Evolutionary conservation across 37 sponge, comb jelly and placozoan species (phyloP), one percentile per base, ranked within the genome.

Genomic region (Haliclona indistincta): DNA sequence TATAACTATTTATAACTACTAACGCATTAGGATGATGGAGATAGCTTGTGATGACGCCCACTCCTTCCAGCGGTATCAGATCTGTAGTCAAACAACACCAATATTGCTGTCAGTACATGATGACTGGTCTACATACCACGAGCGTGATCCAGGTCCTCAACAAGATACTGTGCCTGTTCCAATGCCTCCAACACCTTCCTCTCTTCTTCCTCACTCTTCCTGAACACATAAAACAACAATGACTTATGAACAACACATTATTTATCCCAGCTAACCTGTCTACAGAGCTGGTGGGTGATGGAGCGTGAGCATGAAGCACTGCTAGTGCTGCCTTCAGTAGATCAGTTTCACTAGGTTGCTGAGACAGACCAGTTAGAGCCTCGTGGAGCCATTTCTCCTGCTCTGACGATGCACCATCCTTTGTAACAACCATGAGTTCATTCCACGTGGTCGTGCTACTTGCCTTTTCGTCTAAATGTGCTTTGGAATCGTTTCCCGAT

Each of bases 61-160:
- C 76, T 54, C 88, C 88, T 20, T 67, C 58, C 49, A 87, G 36
- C 29, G 81, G 81, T 3, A 87, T 87, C 10, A 87, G 62, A 38
- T 87, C 88, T 87, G 64, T 19, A 37, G 38, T 10, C 13, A 55
- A 51, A 75, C n/a, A 26, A 1, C 10, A 54, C 1, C 19, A 68
- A 37, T 28, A 32, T 49, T n/a, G 2, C 54, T 32, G 25, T 34
- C 4, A 25, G n/a, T n/a, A 2, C 23, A 4, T 3, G 13, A 40
- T 43, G 2, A 28, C 38, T 33, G 34, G 22, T 73, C 3, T 73
- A 35, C 64, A n/a, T 22, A 86, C 87, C 87, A 43, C 73, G 73
- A 35, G 87, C 87, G 68, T 86, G 87, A 40, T 86, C 87, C 67
- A 86, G 45, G 37, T 86, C 87, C 20, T 86, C 87, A 43, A 79